A percentile compares a stretch with the other conserved stretches of the same genome.
These are phyloP conservation scores for Cheilosia pagana DNA, from an alignment of 2,888 invertebrate genomes.

Conservation along the genomic window DNA sequence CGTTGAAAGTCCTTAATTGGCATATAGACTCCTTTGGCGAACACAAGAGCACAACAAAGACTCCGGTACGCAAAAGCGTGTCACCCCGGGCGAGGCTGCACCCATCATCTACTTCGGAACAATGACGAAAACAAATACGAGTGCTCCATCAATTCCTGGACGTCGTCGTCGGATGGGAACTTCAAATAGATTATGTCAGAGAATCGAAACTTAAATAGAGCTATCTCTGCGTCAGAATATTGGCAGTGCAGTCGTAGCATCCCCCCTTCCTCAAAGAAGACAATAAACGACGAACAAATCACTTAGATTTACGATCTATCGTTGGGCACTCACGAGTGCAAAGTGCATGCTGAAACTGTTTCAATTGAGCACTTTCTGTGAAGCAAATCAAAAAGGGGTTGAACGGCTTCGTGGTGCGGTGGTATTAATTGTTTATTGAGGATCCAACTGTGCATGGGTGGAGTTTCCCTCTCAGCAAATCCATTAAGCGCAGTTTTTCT, in stretches of 20 bases:
- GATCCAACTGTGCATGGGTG: slow-evolving; percentile 4
- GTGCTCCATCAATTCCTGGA: slow-evolving; percentile 52
- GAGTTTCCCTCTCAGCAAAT: slow-evolving; percentile 5
- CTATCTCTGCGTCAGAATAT: slow-evolving; percentile 58
- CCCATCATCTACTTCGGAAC: slow-evolving; percentile 4
- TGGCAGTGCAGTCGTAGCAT: slow-evolving; percentile 41
- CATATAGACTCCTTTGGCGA: slow-evolving; percentile 5
- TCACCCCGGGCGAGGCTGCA: slow-evolving; percentile 12
- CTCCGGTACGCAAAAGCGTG: slow-evolving; percentile 25
- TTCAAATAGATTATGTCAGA: slow-evolving; percentile 69
- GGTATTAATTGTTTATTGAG: slow-evolving; percentile 18
- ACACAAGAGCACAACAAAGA: slow-evolving; percentile 8
- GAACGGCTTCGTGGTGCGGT: background rate
- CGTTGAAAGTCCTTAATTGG: slow-evolving; percentile 45
- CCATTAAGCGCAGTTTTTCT: background rate
- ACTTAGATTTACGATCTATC: slow-evolving; percentile 64
- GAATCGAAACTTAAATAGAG: slow-evolving; percentile 62
- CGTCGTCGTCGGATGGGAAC: slow-evolving; percentile 53
- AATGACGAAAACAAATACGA: slow-evolving; percentile 41
- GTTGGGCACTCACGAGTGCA: slow-evolving; percentile 16
- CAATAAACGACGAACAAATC: slow-evolving; percentile 70
- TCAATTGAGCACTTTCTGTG: slow-evolving; percentile 24
- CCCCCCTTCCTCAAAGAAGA: slow-evolving; percentile 37
- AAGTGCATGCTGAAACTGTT: slow-evolving; percentile 26
- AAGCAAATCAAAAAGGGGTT: background rate